Evolutionary conservation across 2,113 vertebrate species (phyloP).

Genomic region (Athene noctua): DNA sequence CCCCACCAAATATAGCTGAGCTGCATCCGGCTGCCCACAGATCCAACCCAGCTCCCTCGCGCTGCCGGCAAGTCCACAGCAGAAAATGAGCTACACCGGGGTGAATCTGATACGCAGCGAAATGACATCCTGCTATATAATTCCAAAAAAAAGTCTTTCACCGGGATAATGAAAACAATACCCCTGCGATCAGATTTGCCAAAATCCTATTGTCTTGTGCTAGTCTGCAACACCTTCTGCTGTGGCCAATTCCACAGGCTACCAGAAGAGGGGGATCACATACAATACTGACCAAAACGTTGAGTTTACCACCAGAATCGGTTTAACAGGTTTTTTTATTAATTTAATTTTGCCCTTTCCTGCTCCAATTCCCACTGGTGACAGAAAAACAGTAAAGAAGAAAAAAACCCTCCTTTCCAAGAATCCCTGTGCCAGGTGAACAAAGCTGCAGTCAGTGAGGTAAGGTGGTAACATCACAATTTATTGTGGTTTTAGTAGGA

Average conservation of each 20-base stretch:
- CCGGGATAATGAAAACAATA: not conserved
- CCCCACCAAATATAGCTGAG: rapidly evolving
- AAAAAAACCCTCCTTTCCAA: not conserved
- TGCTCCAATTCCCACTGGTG: not conserved
- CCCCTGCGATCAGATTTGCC: not conserved
- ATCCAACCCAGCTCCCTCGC: not conserved
- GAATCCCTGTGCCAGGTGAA: not conserved
- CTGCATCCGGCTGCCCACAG: not conserved
- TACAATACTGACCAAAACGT: not conserved
- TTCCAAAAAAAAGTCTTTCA: not conserved
- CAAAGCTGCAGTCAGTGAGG: not conserved
- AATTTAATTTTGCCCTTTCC: not conserved
- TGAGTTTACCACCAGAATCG: not conserved
- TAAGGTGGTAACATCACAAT: not conserved
- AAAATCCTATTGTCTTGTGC: not conserved
- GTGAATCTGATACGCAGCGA: rapidly evolving
- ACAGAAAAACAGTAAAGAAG: not conserved
- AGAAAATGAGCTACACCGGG: rapidly evolving
- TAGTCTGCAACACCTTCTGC: not conserved
- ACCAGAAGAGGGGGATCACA: slow-evolving; percentile 60
- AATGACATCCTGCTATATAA: not conserved
- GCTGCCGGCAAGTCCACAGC: not conserved
- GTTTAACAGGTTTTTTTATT: not conserved
- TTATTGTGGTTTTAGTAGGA: not conserved
- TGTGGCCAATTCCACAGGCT: not conserved